A percentile compares a stretch with the other conserved stretches of the same genome.
Evolutionary conservation across 2,888 invertebrate species (phyloP).

Genomic region (Drosophila tanythrix): DNA sequence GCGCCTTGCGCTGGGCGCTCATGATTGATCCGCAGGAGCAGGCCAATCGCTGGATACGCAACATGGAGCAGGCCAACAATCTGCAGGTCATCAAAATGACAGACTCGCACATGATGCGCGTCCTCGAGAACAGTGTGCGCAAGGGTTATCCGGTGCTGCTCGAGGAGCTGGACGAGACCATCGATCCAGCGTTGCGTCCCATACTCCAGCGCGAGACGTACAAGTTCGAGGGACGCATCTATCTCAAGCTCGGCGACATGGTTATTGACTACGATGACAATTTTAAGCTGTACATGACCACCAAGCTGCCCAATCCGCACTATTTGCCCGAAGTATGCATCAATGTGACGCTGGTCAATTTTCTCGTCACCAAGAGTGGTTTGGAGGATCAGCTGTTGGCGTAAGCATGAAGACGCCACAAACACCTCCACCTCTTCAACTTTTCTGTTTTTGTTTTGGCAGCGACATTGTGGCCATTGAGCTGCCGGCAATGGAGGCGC

Average conservation of each 20-base stretch:
- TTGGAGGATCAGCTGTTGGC: constrained; percentile 96
- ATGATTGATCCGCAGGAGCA: constrained; percentile 98
- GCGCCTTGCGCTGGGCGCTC: constrained; percentile 93
- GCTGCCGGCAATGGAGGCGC: constrained; percentile 93
- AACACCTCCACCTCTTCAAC: no score
- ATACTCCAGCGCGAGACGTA: constrained; percentile 92
- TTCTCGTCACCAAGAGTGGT: constrained; percentile 95
- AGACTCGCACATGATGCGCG: constrained; percentile 90
- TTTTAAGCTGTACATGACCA: constrained; percentile 95
- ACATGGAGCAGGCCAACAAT: constrained; percentile 92
- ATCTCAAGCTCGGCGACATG: constrained; percentile 94
- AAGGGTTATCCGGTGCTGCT: constrained; percentile 94
- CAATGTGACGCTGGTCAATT: constrained; percentile 96
- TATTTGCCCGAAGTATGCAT: constrained; percentile 97
- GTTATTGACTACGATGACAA: constrained; percentile 95
- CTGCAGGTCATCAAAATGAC: constrained; percentile 92
- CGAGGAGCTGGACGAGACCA: constrained; percentile 94
- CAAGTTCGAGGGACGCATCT: constrained; percentile 89
- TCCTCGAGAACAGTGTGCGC: constrained; percentile 91
- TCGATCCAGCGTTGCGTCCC: constrained; percentile 94
- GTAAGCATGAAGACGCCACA: constrained; percentile 86
- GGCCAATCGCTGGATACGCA: constrained; percentile 96
- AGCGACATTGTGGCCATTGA: constrained; percentile 93
- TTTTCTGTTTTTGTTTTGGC: background rate
- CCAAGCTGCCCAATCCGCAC: constrained; percentile 96